Percentiles rank a stretch among this genome's conserved stretches.
phyloP scores from a whole-genome alignment of 2,113 vertebrate genomes.

The Sterrhoptilus dennistouni region DNA sequence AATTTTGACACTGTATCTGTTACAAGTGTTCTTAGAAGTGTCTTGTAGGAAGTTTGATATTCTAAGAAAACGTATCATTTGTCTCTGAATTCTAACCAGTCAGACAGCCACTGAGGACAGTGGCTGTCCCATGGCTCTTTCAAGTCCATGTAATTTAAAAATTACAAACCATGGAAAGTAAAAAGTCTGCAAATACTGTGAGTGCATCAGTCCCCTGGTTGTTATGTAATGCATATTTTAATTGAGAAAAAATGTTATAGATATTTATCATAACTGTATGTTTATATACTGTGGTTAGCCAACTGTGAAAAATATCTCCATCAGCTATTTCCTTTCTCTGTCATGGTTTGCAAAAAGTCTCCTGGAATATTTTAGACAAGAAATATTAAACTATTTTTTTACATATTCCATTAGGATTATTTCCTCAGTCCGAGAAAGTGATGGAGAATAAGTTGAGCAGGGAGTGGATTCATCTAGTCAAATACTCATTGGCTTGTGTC shows the following conservation, averaged over 20 bases:
- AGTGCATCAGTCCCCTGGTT: not conserved
- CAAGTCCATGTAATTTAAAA: not conserved
- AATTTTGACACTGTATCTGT: not conserved
- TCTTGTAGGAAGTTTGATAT: not conserved
- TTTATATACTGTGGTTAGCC: constrained; percentile 34
- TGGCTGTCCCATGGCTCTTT: not conserved
- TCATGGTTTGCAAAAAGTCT: constrained; percentile 19
- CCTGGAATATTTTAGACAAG: constrained; percentile 58
- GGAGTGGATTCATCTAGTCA: not conserved
- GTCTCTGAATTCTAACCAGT: not conserved
- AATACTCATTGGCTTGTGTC: not conserved
- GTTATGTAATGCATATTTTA: constrained; percentile 35
- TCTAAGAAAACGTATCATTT: not conserved
- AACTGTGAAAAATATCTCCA: constrained; percentile 46
- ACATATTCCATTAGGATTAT: constrained; percentile 33
- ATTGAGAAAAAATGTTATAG: not conserved
- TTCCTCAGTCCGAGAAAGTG: not conserved
- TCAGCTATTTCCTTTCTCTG: constrained; percentile 56
- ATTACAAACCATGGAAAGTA: not conserved
- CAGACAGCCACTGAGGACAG: not conserved
- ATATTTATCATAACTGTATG: constrained; percentile 37
- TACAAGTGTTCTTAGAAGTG: not conserved
- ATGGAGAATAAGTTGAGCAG: not conserved
- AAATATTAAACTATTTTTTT: constrained; percentile 39
- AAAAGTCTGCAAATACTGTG: not conserved